Evolutionary conservation across 1,140 invertebrate species (phyloP).

Genomic region (Lepidurus packardi): DNA sequence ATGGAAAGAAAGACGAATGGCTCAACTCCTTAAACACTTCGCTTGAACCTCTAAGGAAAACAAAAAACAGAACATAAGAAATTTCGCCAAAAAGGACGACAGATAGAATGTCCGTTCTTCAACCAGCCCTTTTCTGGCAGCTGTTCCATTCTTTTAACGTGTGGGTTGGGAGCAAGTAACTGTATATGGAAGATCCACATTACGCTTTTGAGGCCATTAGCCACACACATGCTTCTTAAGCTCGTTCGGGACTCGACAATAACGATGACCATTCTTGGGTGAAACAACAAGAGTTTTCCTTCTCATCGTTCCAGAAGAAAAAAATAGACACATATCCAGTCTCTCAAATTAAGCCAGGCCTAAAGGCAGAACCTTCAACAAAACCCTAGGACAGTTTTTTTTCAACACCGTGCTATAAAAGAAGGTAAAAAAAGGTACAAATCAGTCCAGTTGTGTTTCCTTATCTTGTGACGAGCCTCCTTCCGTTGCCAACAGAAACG

Average conservation of each 20-base stretch:
- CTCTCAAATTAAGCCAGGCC: not conserved
- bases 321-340: not conserved
- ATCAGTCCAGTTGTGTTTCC: not conserved
- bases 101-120: not conserved
- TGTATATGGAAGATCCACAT: slow-evolving; percentile 14
- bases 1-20: slow-evolving; percentile 7
- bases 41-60: not conserved
- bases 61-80: not conserved
- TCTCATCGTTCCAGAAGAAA: not conserved
- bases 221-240: slow-evolving; percentile 17
- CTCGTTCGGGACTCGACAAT: not conserved
- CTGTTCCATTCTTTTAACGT: not conserved
- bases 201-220: slow-evolving; percentile 17
- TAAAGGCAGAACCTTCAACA: not conserved
- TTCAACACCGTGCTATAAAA: not conserved
- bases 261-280: not conserved
- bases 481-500: too few relatives aligned
- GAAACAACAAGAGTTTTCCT: not conserved
- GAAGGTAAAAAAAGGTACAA: not conserved
- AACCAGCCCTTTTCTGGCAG: slow-evolving; percentile 9
- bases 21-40: not conserved
- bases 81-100: slow-evolving; percentile 15
- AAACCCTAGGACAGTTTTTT: not conserved
- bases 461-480: not conserved
- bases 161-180: not conserved